These are phyloP conservation scores for Sipha flava DNA, from an alignment of 1,140 invertebrate genomes.

Conservation along the genomic window DNA sequence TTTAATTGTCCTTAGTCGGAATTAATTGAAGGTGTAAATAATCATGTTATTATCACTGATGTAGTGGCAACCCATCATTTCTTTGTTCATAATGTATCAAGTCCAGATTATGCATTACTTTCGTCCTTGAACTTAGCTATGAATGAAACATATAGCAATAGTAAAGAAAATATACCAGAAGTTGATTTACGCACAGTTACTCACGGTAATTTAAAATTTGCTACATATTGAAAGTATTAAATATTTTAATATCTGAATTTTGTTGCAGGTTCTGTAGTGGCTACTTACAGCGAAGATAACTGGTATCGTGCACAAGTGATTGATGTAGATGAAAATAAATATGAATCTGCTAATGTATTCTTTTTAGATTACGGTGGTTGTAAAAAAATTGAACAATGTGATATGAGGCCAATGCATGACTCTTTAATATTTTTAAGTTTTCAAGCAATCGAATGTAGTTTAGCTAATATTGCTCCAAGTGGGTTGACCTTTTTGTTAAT, in stretches of 20 bases:
- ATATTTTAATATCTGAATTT: slow-evolving; percentile 39
- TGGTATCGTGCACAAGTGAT: slow-evolving; percentile 87
- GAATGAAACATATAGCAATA: slow-evolving; percentile 44
- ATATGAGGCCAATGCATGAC: slow-evolving; percentile 76
- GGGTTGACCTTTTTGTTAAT: neutral
- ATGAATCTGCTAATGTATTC: slow-evolving; percentile 66
- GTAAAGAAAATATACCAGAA: slow-evolving; percentile 15
- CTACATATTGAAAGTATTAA: neutral
- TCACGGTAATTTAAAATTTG: neutral
- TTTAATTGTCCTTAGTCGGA: slow-evolving; percentile 28
- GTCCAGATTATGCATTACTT: slow-evolving; percentile 78
- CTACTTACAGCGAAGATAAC: slow-evolving; percentile 60
- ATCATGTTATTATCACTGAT: slow-evolving; percentile 79
- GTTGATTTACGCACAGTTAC: slow-evolving; percentile 5
- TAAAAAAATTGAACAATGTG: slow-evolving; percentile 59
- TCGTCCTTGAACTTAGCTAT: slow-evolving; percentile 65
- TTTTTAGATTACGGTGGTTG: slow-evolving; percentile 93
- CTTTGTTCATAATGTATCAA: slow-evolving; percentile 87
- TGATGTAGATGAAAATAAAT: slow-evolving; percentile 54
- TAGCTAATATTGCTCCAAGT: slow-evolving; percentile 75
- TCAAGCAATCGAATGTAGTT: slow-evolving; percentile 87
- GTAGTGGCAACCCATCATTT: slow-evolving; percentile 75
- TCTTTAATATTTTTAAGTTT: slow-evolving; percentile 91
- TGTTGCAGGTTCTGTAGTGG: slow-evolving; percentile 77
- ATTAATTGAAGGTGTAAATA: slow-evolving; percentile 61